These are phyloP conservation scores for Alligator mississippiensis DNA, from an alignment of 2,113 vertebrate species.

Conservation along the genomic window DNA sequence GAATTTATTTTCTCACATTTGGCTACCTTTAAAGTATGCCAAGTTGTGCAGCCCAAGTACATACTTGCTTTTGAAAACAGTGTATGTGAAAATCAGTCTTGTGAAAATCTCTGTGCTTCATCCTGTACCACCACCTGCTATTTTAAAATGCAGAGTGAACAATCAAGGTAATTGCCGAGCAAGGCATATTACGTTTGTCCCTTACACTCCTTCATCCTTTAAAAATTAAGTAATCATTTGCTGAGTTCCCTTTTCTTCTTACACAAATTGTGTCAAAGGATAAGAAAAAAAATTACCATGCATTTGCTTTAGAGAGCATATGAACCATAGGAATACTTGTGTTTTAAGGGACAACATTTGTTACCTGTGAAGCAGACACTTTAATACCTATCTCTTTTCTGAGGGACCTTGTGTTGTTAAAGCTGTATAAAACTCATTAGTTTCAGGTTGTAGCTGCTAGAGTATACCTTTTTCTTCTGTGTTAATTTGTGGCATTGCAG, in stretches of 20 bases:
- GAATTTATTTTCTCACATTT: neutral
- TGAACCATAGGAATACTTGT: neutral
- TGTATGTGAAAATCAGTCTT: neutral
- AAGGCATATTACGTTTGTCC: too few species aligned
- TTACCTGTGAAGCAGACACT: neutral
- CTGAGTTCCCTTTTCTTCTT: neutral
- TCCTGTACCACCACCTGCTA: neutral
- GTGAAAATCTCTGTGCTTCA: neutral
- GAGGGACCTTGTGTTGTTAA: neutral
- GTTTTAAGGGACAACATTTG: neutral
- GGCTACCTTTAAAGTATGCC: neutral
- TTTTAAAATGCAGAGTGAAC: neutral
- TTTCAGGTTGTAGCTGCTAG: neutral
- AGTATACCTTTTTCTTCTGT: neutral
- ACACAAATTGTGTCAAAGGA: accelerated
- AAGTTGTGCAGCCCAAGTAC: neutral
- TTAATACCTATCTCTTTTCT: neutral
- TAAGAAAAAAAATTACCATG: neutral
- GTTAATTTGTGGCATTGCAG: neutral
- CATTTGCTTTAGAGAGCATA: neutral
- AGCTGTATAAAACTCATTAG: neutral
- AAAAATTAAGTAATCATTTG: neutral
- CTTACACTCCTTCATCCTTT: neutral
- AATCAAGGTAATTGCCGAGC: neutral
- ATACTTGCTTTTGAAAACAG: neutral